Evolutionary conservation across 2,888 invertebrate genomes (phyloP), one percentile per base, ranked within the genome.

Genomic region (Hofmannophila pseudospretella): DNA sequence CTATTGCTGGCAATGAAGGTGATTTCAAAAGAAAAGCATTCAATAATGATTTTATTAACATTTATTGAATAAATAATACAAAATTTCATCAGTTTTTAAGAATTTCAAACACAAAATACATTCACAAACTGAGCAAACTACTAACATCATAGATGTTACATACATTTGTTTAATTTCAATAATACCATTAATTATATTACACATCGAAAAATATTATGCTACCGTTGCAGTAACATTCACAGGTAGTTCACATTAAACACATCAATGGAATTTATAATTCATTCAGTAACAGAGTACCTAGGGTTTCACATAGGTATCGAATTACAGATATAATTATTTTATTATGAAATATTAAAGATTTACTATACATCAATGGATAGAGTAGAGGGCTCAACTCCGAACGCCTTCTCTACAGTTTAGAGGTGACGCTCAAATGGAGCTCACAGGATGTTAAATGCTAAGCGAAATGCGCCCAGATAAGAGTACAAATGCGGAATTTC

Each of bases 61-160:
- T 85, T 84, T 85, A 85, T 82, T 84, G 81, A 82, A 84, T 82
- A 84, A 82, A 82, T 82, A 81, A 82, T 84, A 82, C 80, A 82
- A 84, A 84, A 81, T 69, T 76, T 78, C 78, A 76, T 58, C 68
- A 70, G 62, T 73, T 77, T 70, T 67, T 53, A 64, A 67, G 62
- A 75, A 73, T 72, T 74, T 66, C 54, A 71, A 77, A 75, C 68
- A 64, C 56, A 74, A 67, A 58, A 58, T 62, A 63, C 62, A 67
- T 57, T 68, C 62, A 76, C 66, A 64, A 76, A 77, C 75, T 80
- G 84, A 84, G 77, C 81, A 76, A 75, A 65, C 67, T 74, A 72
- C 68, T 45, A 52, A 58, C 49, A 58, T 57, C 53, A 54, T 55
- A 58, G 59, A 58, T 58, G 53, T 57, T 58, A 63, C 54, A 52